Percentiles rank a stretch among this genome's conserved stretches.
Evolutionary conservation across 2,888 invertebrate genomes (phyloP).

Genomic region (Hirtodrosophila cameraria): DNA sequence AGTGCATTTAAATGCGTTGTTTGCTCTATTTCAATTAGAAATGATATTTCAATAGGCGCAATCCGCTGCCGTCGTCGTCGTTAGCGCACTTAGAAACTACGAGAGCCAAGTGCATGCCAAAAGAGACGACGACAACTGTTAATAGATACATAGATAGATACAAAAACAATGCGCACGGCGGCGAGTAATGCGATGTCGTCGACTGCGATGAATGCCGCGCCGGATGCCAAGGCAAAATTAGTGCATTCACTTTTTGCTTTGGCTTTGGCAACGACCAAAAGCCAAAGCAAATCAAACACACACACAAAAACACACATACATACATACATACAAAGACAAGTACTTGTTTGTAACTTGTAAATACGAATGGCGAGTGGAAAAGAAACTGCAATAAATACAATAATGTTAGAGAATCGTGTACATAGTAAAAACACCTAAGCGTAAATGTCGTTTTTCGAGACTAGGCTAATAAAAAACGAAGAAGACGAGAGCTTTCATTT

Average conservation of each 20-base stretch:
- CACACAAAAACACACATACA: slow-evolving; percentile 2
- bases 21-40: slow-evolving; percentile 63
- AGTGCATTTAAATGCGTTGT: slow-evolving; percentile 1
- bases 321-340: slow-evolving; percentile 6
- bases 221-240: slow-evolving; percentile 82
- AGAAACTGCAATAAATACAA: slow-evolving; percentile 37
- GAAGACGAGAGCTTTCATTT: not conserved
- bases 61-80: too few species aligned
- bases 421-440: slow-evolving; percentile 37
- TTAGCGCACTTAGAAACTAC: slow-evolving; percentile 27
- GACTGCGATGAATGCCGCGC: slow-evolving; percentile 67
- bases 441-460: slow-evolving; percentile 3
- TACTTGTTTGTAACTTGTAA: slow-evolving; percentile 40
- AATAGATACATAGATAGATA: slow-evolving; percentile 54
- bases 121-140: slow-evolving; percentile 32
- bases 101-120: slow-evolving; percentile 41
- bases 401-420: slow-evolving; percentile 36
- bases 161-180: slow-evolving; percentile 10
- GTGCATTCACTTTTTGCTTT: slow-evolving; percentile 81
- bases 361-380: slow-evolving; percentile 55
- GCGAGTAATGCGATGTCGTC: slow-evolving; percentile 40
- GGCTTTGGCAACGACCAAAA: slow-evolving; percentile 56
- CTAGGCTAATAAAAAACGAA: slow-evolving; percentile 1
- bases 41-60: slow-evolving; percentile 62
- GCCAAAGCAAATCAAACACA: slow-evolving; percentile 21